Evolutionary conservation across 2,888 invertebrate genomes (phyloP), one percentile per base, ranked within the genome.

Genomic region (Bellardia bayeri): DNA sequence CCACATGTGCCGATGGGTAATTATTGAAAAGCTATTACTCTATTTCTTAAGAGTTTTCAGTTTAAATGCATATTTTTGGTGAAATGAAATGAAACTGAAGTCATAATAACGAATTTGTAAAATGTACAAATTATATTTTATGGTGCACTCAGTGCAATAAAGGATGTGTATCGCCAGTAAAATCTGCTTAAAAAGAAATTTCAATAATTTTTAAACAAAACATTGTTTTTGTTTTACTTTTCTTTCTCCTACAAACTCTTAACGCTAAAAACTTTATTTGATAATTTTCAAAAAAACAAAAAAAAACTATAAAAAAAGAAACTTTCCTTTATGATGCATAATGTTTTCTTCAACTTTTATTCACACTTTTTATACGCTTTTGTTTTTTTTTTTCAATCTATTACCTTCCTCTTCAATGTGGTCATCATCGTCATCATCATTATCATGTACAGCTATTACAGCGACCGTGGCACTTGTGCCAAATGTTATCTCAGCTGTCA

Each of bases 401-500:
- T 56, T 11, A 11, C 54, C 23, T 45, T 42, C 30, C 0, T 37
- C 13, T 75, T 74, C 54, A 64, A 33, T 11, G 3, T 30, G 30
- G 11, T 14, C 56, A 58, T 71, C 61, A 30, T 51, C 69, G 23
- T 23, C 61, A 3, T 58, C 37, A 14, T 30, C 56, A 11, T 76
- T 9, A 14, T n/a, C n/a, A 23, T 7, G 8, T 90, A 92, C 90
- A 97, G 97, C 72, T 98, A 97, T 93, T 98, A 97, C 94, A 97
- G 97, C 90, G 98, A 98, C 92, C 95, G 97, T 11, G 97, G 97
- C 45, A 95, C 95, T 13, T 98, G 98, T 91, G 95, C 96, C 63
- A 96, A 97, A 91, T 98, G 98, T 93, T 97, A 97, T 92, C 94
- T 97, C 82, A 97, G 97, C 75, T 98, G 98, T 91, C 96, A 95